Percentiles rank a stretch among this genome's conserved stretches.
Conservation (phyloP, 2,113 vertebrate genomes). For the Corvus hawaiiensis region DNA sequence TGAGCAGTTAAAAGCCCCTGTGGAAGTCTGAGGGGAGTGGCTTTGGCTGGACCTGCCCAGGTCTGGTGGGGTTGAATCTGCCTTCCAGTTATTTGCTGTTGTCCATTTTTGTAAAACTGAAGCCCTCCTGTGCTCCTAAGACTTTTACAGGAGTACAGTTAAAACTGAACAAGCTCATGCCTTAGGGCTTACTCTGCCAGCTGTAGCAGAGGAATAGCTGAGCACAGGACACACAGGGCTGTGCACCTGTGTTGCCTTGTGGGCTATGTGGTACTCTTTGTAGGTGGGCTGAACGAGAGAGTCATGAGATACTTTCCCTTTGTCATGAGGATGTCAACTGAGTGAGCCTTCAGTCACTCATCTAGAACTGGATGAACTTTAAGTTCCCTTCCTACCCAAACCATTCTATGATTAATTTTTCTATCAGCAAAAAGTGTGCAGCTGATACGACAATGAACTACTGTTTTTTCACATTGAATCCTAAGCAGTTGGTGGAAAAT, state of each 20-base stretch:
- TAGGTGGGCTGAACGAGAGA: fast-evolving
- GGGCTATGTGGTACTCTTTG: not conserved
- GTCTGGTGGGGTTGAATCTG: not conserved
- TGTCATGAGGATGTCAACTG: not conserved
- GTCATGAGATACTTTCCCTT: not conserved
- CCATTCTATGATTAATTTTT: not conserved
- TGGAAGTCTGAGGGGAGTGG: not conserved
- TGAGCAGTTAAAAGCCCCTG: not conserved
- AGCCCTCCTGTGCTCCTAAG: not conserved
- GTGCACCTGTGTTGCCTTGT: not conserved
- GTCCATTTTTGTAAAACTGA: not conserved
- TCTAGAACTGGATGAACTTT: not conserved
- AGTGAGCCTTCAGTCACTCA: not conserved
- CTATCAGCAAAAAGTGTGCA: not conserved
- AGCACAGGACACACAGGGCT: not conserved
- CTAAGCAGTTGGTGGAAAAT: not conserved
- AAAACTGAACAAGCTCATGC: not conserved
- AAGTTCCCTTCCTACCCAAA: not conserved
- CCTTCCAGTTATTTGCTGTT: not conserved
- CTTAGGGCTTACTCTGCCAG: not conserved
- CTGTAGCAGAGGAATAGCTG: not conserved
- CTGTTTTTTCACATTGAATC: not conserved
- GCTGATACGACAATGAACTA: not conserved
- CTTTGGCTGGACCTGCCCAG: not conserved
- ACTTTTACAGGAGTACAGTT: not conserved